Evolutionary conservation across 2,888 invertebrate species (phyloP).

Genomic region (Orthosia gracilis): DNA sequence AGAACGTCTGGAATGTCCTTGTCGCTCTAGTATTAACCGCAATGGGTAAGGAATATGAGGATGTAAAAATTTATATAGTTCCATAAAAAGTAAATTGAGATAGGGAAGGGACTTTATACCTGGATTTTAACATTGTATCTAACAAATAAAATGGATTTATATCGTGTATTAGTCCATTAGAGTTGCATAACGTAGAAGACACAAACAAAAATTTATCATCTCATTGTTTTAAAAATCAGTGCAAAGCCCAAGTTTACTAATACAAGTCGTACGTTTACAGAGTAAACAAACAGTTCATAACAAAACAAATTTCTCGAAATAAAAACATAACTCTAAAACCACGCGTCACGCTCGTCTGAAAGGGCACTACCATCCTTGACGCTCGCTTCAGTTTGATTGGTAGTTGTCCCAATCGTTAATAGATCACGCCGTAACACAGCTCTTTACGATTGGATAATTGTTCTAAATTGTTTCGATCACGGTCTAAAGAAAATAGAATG

Average conservation of each 20-base stretch:
- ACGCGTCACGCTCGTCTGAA: slow-evolving; percentile 14
- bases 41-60: neutral
- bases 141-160: too few relatives aligned
- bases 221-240: slow-evolving; percentile 8
- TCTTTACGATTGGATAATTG: slow-evolving; percentile 63
- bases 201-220: neutral
- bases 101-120: too few relatives aligned
- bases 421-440: slow-evolving; percentile 48
- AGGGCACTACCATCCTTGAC: slow-evolving; percentile 17
- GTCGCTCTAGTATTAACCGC: neutral
- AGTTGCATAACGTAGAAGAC: neutral
- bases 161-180: too few relatives aligned
- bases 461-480: slow-evolving; percentile 42
- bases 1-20: neutral
- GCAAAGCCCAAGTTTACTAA: slow-evolving; percentile 9
- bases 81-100: neutral
- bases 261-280: slow-evolving; percentile 2
- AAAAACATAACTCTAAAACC: neutral
- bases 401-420: slow-evolving; percentile 46
- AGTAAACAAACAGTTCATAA: slow-evolving; percentile 8
- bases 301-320: neutral
- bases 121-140: too few relatives aligned
- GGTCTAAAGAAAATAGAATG: slow-evolving; percentile 38
- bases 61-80: neutral
- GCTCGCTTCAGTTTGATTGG: slow-evolving; percentile 45